Percentiles rank a stretch among this genome's conserved stretches.
Evolutionary conservation across 2,113 vertebrate species (phyloP).

Genomic region (Gymnobelideus leadbeateri): DNA sequence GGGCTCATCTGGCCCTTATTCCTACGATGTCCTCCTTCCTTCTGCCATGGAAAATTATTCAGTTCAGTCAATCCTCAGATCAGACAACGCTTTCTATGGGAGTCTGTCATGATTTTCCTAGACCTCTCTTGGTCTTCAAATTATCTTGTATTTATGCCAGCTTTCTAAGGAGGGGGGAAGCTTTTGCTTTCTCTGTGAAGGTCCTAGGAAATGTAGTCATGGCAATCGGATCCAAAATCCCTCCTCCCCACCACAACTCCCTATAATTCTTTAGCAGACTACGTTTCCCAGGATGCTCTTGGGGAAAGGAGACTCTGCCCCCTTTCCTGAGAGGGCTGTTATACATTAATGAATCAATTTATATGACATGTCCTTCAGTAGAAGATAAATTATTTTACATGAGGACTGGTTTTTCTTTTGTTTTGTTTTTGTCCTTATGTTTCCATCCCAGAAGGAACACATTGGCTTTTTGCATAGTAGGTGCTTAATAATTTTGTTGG

Average conservation of each 20-base stretch:
- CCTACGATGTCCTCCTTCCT: neutral
- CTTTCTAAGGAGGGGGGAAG: neutral
- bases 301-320: neutral
- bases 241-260: neutral
- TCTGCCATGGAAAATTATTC: neutral
- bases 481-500: conserved; percentile 1
- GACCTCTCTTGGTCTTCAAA: neutral
- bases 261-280: neutral
- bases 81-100: neutral
- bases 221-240: neutral
- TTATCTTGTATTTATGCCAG: neutral
- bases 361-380: neutral
- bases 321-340: neutral
- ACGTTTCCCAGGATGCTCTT: neutral
- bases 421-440: neutral
- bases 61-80: neutral
- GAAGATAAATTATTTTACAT: neutral
- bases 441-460: neutral
- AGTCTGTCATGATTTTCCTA: neutral
- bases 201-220: neutral
- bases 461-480: neutral
- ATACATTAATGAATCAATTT: neutral
- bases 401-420: neutral
- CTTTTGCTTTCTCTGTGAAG: neutral
- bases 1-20: neutral